Evolutionary conservation across 1,140 invertebrate species (phyloP), one percentile per base, ranked within the genome.

Genomic region (Heterodera schachtii): DNA sequence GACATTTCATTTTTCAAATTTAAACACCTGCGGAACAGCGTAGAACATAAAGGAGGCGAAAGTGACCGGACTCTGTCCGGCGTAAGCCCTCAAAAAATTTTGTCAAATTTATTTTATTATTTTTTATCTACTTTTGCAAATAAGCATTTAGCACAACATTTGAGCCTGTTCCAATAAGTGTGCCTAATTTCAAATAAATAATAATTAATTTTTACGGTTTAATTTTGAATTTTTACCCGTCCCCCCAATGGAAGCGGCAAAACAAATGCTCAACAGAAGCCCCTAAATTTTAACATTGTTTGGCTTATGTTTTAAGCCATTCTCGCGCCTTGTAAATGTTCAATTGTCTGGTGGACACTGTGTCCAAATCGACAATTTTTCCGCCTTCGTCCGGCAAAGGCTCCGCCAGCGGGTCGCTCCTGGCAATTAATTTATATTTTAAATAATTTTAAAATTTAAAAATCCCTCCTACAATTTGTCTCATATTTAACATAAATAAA

Each of bases 131-230:
- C 78, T 71, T 67, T 73, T 73, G 46, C 8, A 80, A 52, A 52
- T 80, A 93, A 16, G 93, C 94, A 89, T 94, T 95, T 82, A 95
- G 93, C 1, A 95, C 94, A 13, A 96, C 92, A 91, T 97, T 97
- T 43, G 95, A 95, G 6, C 93, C 94, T 1, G 95, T 95, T 5
- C 95, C 95, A 3, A 95, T 95, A 2, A 97, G 90, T 1, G 94
- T 95, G 0, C 94, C 75, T 77, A 47, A 49, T 49, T 49, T 49
- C 9, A 49, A 49, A 6, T 49, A 4, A 49, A 6, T 49, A 6
- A 6, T 49, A 49, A 49, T 49, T 4, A 9, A 49, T 49, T 49
- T 49, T 6, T 52, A 19, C 13, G 43, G 6, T 19, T 76, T 67
- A 64, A 41, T 77, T 31, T 52, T 60, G 52, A 57, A 77, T 41